Base-by-base conservation (phyloP, 2,888 invertebrate species). In the Sussaba pulchella region DNA sequence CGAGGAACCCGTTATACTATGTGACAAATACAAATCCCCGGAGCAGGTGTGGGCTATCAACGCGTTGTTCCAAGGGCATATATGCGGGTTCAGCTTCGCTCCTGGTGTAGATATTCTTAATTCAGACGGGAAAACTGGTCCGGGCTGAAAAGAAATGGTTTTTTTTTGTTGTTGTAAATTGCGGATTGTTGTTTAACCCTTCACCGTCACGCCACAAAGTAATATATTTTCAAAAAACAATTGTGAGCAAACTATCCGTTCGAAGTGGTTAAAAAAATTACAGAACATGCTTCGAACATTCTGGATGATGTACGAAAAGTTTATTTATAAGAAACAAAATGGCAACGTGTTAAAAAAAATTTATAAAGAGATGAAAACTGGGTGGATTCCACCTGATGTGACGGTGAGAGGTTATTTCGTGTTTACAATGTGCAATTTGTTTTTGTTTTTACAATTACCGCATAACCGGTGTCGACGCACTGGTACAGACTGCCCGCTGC, bases 21-120 rank as follows among this genome's bases (percentile, higher is more conserved):
- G 95, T 4, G 97, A 96, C 21, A 99, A 95, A 96, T 98, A 99
- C 82, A 99, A 95, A 93, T 99, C 99, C 61, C 96, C 96, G 76
- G 97, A 95, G 84, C 97, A 96, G 12, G 98, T 96, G 93, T 97
- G 98, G 1, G 98, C 98, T 70, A 98, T 96, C 69, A 99, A 93
- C 88, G 97, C 95, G 26, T 95, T 93, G 89, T 96, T 95, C 81
- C 94, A 94, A 0, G 98, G 98, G 88, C 98, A 98, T 83, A 97
- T 96, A 93, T 96, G 96, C 0, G 97, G 96, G 91, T 96, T 96
- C 73, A 98, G 92, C 85, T 96, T 95, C 8, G 96, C 95, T 88
- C 95, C 95, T 61, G 94, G 93, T 19, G 93, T 93, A 52, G 93
- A 94, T 90, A 95, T 95, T 85, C 95, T 94, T 59, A 96, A 90